phyloP scores from a whole-genome alignment of 2,113 vertebrate genomes.

The Ceyx melanurus region DNA sequence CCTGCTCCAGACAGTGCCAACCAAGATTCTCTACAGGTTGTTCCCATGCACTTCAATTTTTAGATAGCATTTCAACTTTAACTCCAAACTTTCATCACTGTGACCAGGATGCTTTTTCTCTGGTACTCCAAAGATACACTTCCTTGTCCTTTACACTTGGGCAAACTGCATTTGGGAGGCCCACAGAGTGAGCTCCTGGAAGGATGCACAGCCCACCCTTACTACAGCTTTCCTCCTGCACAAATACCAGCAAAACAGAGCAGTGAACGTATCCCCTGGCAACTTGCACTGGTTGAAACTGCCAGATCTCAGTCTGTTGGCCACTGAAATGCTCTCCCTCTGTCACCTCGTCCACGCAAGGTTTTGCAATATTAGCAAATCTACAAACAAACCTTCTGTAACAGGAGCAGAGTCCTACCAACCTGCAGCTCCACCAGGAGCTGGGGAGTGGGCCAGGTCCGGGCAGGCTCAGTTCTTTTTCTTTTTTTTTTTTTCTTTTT shows the following conservation, averaged over 20 bases:
- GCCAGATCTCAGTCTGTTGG: not conserved
- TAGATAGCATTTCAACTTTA: not conserved
- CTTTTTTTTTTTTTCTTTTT: not conserved
- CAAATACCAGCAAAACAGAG: not conserved
- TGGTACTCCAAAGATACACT: not conserved
- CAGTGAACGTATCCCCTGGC: not conserved
- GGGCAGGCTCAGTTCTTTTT: not conserved
- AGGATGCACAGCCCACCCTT: not conserved
- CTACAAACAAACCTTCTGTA: slow-evolving; percentile 18
- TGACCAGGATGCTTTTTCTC: not conserved
- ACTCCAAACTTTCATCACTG: not conserved
- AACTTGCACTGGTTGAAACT: not conserved
- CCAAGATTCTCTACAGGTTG: not conserved
- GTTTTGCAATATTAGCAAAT: slow-evolving; percentile 44
- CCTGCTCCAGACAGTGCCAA: not conserved
- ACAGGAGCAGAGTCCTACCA: slow-evolving; percentile 39
- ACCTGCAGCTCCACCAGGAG: not conserved
- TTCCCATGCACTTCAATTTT: not conserved
- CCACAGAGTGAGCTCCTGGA: not conserved
- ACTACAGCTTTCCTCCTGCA: not conserved
- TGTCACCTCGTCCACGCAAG: not conserved
- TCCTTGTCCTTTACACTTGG: not conserved
- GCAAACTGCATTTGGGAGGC: not conserved
- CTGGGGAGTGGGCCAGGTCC: not conserved
- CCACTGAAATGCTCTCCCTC: not conserved